A percentile compares a stretch with the other conserved stretches of the same genome.
phyloP scores from a whole-genome alignment of 2,113 vertebrate genomes.

The Oryzias melastigma region DNA sequence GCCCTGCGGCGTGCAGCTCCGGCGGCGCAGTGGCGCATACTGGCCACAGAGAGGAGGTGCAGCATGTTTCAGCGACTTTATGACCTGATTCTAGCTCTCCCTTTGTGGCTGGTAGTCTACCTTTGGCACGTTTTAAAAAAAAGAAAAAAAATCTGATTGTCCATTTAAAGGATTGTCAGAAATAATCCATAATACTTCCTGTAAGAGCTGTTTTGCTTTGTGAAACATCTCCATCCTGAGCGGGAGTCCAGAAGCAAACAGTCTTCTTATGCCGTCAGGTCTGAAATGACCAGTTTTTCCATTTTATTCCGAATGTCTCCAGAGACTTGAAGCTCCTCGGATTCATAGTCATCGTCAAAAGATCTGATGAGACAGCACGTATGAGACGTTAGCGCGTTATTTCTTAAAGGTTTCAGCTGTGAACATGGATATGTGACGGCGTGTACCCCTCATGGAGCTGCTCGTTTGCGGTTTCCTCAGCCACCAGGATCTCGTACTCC shows the following conservation, averaged over 20 bases:
- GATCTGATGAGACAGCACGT: conserved; percentile 81
- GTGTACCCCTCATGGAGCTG: conserved; percentile 91
- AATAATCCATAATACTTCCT: conserved; percentile 32
- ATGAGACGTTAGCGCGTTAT: background rate
- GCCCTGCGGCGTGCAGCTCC: conserved; percentile 2
- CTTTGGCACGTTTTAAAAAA: conserved; percentile 10
- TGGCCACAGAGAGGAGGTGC: conserved; percentile 62
- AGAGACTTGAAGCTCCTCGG: conserved; percentile 85
- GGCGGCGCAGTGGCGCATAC: conserved; percentile 40
- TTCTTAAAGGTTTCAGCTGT: background rate
- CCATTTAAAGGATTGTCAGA: conserved; percentile 65
- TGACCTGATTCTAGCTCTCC: conserved; percentile 6
- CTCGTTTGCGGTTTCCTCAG: conserved; percentile 93
- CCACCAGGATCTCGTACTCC: conserved; percentile 96
- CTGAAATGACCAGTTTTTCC: conserved; percentile 88
- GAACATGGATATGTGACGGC: background rate
- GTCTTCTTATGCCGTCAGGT: conserved; percentile 79
- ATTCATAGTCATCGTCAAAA: conserved; percentile 94
- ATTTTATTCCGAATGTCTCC: conserved; percentile 90
- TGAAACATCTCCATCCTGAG: conserved; percentile 14
- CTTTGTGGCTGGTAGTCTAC: conserved; percentile 17
- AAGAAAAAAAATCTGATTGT: conserved; percentile 49
- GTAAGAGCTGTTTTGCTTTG: conserved; percentile 49
- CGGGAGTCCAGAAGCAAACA: conserved; percentile 6
- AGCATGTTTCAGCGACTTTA: conserved; percentile 24